Percentiles rank a stretch among this genome's conserved stretches.
phyloP scores from a whole-genome alignment of 1,140 invertebrate species.

The Lucilia sericata region DNA sequence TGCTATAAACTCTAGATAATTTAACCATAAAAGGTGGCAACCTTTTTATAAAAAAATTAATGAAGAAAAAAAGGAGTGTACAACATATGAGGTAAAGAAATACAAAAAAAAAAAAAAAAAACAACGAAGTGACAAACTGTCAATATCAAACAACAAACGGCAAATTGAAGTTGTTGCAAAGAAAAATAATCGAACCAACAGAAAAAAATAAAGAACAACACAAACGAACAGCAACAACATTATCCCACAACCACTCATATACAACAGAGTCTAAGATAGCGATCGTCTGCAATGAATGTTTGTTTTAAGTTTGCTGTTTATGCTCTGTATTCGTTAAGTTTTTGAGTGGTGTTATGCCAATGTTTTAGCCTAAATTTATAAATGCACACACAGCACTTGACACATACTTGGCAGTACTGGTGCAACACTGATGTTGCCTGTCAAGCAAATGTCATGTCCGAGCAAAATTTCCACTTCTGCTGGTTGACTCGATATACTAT shows the following conservation, averaged over 20 bases:
- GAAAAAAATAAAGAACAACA: neutral
- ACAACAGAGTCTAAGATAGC: neutral
- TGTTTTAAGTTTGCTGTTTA: neutral
- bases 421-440: conserved; percentile 55
- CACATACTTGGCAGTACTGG: conserved; percentile 54
- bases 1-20: too few relatives aligned
- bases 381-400: conserved; percentile 54
- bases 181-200: conserved; percentile 51
- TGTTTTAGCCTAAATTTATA: conserved; percentile 51
- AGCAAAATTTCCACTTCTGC: conserved; percentile 21
- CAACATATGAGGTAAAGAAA: conserved; percentile 20
- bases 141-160: conserved; percentile 51
- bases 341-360: neutral
- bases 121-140: conserved; percentile 66
- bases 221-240: conserved; percentile 10
- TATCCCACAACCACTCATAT: conserved; percentile 23
- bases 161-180: conserved; percentile 38
- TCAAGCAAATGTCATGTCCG: conserved; percentile 53
- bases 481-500: neutral
- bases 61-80: conserved; percentile 14
- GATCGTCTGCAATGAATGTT: neutral
- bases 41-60: neutral
- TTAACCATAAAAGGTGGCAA: neutral
- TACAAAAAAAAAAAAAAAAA: conserved; percentile 56
- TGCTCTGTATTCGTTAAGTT: neutral